Conservation (phyloP, 2,797 vertebrate genomes). For the Fringilla coelebs region DNA sequence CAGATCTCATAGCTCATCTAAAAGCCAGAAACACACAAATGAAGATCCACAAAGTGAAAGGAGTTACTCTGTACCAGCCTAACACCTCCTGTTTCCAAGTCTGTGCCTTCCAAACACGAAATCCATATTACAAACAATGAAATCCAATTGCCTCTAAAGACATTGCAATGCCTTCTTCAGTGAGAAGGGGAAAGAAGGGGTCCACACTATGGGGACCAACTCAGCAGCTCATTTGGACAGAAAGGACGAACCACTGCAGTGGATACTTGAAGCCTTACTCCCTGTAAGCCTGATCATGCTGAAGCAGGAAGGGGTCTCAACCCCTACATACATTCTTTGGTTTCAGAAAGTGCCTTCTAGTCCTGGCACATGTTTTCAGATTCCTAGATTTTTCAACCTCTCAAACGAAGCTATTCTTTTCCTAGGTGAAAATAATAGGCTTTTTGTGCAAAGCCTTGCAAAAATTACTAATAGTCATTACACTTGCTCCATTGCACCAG, state of each 20-base stretch:
- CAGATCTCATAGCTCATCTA: not conserved
- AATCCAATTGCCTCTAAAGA: not conserved
- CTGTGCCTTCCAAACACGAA: not conserved
- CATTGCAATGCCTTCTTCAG: not conserved
- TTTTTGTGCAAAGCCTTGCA: not conserved
- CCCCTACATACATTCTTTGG: not conserved
- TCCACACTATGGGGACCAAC: not conserved
- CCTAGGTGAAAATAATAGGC: not conserved
- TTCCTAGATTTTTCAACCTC: not conserved
- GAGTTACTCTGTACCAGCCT: not conserved
- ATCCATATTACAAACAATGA: not conserved
- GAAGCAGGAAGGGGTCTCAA: not conserved
- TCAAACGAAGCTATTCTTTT: not conserved
- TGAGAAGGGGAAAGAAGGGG: not conserved
- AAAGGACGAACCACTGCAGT: not conserved
- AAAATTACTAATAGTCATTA: not conserved
- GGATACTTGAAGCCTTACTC: not conserved
- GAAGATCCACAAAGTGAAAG: not conserved
- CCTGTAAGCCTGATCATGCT: not conserved
- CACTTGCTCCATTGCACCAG: not conserved
- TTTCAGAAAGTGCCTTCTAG: not conserved
- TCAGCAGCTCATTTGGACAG: not conserved
- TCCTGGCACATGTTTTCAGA: not conserved
- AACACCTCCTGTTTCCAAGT: not conserved
- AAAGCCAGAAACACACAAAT: not conserved